A percentile compares a stretch with the other conserved stretches of the same genome.
Conservation (phyloP, 2,797 vertebrate genomes). For the Spinus olivaceus region DNA sequence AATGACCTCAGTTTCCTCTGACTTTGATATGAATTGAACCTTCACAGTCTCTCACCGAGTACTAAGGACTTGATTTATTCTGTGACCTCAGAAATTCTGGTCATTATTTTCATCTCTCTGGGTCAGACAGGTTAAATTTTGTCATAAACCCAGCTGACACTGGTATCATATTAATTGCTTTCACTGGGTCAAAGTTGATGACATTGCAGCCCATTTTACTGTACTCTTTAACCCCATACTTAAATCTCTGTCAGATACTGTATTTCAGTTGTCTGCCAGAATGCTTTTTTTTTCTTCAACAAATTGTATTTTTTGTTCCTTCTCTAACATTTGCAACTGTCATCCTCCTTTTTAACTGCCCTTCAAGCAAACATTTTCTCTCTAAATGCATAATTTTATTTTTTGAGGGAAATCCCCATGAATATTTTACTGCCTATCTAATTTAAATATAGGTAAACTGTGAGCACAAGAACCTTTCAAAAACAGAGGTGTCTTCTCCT, state of each 20-base stretch:
- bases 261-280: not conserved
- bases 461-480: not conserved
- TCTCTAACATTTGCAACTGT: not conserved
- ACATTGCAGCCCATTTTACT: not conserved
- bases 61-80: not conserved
- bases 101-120: not conserved
- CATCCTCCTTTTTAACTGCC: not conserved
- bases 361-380: not conserved
- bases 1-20: not conserved
- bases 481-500: not conserved
- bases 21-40: not conserved
- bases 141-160: constrained; percentile 1
- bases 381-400: not conserved
- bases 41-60: not conserved
- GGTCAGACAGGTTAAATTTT: constrained; percentile 17
- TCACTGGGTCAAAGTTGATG: not conserved
- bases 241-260: not conserved
- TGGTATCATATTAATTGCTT: constrained; percentile 6
- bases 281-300: not conserved
- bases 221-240: not conserved
- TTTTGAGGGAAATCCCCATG: not conserved
- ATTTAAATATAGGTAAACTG: not conserved
- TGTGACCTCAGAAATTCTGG: not conserved
- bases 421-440: not conserved
- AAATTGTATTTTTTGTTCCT: not conserved